These are phyloP conservation scores for Drosophila tropicalis DNA, from an alignment of 1,140 invertebrate species.

Conservation along the genomic window DNA sequence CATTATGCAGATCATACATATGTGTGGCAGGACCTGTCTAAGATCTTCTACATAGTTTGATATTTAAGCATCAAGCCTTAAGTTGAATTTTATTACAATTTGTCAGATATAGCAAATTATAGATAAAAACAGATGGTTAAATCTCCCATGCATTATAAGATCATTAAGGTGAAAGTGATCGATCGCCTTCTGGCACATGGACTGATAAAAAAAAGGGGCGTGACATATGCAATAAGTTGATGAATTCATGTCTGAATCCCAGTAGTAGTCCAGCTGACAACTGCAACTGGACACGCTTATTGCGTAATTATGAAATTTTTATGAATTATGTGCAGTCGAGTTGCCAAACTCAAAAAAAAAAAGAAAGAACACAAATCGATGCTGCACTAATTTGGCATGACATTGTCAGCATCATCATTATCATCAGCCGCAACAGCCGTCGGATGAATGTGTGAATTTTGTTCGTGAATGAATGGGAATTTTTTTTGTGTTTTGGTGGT, in stretches of 20 bases:
- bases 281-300: conserved; percentile 77
- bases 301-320: conserved; percentile 81
- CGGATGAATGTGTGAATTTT: conserved; percentile 10
- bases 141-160: conserved; percentile 59
- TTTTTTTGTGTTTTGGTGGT: conserved; percentile 22
- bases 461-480: not conserved
- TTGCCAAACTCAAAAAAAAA: conserved; percentile 22
- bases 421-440: conserved; percentile 31
- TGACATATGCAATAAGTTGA: conserved; percentile 56
- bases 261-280: conserved; percentile 30
- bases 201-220: conserved; percentile 55
- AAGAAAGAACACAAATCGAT: conserved; percentile 43
- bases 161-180: conserved; percentile 72
- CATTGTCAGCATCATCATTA: conserved; percentile 60
- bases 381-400: conserved; percentile 77
- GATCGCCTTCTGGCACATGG: conserved; percentile 38
- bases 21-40: too few relatives aligned
- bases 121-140: not conserved
- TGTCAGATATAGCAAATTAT: not conserved
- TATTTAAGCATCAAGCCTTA: too few relatives aligned
- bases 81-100: too few relatives aligned
- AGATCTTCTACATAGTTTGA: too few relatives aligned
- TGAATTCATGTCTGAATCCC: conserved; percentile 54
- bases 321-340: conserved; percentile 62
- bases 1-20: too few relatives aligned